A percentile compares a stretch with the other conserved stretches of the same genome.
Evolutionary conservation across 2,797 vertebrate genomes (phyloP).

Genomic region (Knipowitschia caucasica): DNA sequence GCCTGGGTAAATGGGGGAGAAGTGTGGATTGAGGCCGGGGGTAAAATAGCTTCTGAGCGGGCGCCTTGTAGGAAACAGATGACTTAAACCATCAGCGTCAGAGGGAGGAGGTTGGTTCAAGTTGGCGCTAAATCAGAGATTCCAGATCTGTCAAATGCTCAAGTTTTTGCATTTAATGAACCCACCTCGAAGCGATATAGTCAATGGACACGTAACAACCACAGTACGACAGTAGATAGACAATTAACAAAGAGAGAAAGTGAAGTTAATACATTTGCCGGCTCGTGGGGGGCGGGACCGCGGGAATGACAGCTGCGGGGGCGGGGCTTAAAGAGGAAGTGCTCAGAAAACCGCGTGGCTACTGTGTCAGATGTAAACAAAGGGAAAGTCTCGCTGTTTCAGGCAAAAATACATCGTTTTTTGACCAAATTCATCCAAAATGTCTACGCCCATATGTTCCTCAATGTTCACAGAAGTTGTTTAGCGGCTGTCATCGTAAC

Average conservation of each 20-base stretch:
- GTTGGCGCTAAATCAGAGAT: constrained; percentile 56
- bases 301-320: constrained; percentile 57
- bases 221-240: fast-evolving
- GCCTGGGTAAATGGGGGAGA: background rate
- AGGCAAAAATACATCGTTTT: background rate
- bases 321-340: constrained; percentile 60
- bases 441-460: fast-evolving
- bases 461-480: fast-evolving
- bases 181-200: fast-evolving
- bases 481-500: background rate
- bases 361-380: constrained; percentile 79
- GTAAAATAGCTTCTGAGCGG: constrained; percentile 65
- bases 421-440: fast-evolving
- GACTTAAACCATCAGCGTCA: constrained; percentile 60
- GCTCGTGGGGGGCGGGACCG: constrained; percentile 57
- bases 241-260: constrained; percentile 2
- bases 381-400: constrained; percentile 29
- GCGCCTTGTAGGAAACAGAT: constrained; percentile 67
- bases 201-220: fast-evolving
- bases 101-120: constrained; percentile 67
- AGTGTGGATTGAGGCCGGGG: constrained; percentile 28
- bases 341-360: constrained; percentile 69
- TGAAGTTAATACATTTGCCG: constrained; percentile 34
- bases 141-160: background rate
- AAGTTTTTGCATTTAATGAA: fast-evolving